Evolutionary conservation across 2,888 invertebrate genomes (phyloP), one percentile per base, ranked within the genome.

Genomic region (Ptilodon capucinus): DNA sequence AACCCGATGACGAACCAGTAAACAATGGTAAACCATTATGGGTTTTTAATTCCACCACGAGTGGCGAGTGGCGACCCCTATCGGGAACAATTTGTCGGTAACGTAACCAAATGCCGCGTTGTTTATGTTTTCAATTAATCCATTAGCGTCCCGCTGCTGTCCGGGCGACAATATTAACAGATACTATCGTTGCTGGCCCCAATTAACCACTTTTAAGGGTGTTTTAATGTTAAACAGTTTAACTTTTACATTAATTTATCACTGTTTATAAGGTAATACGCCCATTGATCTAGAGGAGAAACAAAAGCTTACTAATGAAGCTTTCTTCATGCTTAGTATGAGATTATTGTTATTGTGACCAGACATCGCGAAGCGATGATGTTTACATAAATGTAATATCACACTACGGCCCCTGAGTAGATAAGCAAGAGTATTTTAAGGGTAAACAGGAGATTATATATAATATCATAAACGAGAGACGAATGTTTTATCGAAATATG

Each of bases 1-100:
- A 45, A 35, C 42, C 44, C 49, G 23, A 49, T 57, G 44, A 46
- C 38, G 51, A 45, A 43, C 48, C 38, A 32, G 46, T 51, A 54
- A 54, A 54, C 59, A 54, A 53, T 51, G 52, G 36, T 21, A 42
- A 51, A 44, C 55, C 60, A 58, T 76, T 76, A 78, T 77, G 68
- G 76, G 63, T 74, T 76, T 80, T 81, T 79, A 79, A 81, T 78
- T 74, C 70, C 59, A 57, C 71, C 66, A 78, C 14, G 5, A 73
- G 62, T 65, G 58, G 58, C 54, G 60, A 64, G 60, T 57, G 68
- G 66, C 60, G 59, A 66, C 79, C 79, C 79, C 71, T 64, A 79
- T 79, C 55, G 60, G 48, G 49, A 44, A 44, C 42, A 16, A 14
- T 35, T 35, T 21, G 9, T 38, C 36, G 18, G 40, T 23, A 32